Percentiles rank a stretch among this genome's conserved stretches.
These are phyloP conservation scores for Cyclophora punctaria DNA, from an alignment of 2,888 invertebrate species.

Conservation along the genomic window DNA sequence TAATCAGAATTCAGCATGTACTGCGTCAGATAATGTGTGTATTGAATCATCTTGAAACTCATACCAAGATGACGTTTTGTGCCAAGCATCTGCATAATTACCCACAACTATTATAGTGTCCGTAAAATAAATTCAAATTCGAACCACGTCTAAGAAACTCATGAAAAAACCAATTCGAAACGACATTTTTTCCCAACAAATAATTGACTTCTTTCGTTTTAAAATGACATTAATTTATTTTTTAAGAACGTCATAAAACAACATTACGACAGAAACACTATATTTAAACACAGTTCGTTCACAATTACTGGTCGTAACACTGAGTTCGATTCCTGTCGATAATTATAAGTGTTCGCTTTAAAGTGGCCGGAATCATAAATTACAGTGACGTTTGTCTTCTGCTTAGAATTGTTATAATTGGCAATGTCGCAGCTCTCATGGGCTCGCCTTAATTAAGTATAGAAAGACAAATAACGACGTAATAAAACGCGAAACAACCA, in stretches of 20 bases:
- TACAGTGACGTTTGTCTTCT: constrained; percentile 27
- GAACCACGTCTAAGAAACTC: background rate
- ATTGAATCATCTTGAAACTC: no score
- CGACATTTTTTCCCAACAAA: background rate
- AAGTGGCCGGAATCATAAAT: constrained; percentile 29
- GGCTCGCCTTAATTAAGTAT: no score
- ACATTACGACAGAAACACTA: constrained; percentile 48
- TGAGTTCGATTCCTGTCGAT: constrained; percentile 58
- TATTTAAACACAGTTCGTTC: constrained; percentile 58
- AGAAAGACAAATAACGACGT: no score
- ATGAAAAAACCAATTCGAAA: background rate
- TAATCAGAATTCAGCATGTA: no score
- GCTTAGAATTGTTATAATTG: constrained; percentile 22
- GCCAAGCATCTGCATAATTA: no score
- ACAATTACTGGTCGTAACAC: constrained; percentile 68
- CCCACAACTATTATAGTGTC: no score
- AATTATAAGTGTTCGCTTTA: constrained; percentile 47
- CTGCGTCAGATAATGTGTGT: no score
- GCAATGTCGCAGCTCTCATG: constrained; percentile 14
- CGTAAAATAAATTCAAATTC: no score
- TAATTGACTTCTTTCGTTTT: constrained; percentile 2
- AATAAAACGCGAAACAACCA: no score
- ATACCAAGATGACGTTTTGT: no score
- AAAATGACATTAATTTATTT: constrained; percentile 60
- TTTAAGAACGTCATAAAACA: constrained; percentile 63